Conservation (phyloP, 2,888 invertebrate genomes). For the Eutolmus rufibarbis region DNA sequence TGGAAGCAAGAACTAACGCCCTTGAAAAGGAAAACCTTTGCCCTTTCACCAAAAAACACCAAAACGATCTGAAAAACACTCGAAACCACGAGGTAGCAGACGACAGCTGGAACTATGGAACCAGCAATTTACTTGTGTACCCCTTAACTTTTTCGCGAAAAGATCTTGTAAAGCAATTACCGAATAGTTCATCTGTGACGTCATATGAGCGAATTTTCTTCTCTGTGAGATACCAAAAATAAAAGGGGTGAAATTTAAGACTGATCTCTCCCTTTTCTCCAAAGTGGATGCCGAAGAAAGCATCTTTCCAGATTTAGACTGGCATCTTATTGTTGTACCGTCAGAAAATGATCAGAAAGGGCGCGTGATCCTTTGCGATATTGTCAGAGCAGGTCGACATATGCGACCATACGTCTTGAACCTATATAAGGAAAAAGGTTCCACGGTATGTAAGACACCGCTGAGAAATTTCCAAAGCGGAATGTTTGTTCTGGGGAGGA, state of each 20-base stretch:
- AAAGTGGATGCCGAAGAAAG: background rate
- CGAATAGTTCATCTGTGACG: background rate
- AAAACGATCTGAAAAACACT: slow-evolving; percentile 11
- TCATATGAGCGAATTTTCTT: background rate
- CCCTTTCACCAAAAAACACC: background rate
- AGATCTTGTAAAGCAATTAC: background rate
- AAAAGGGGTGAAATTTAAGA: slow-evolving; percentile 19
- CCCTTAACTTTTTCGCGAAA: background rate
- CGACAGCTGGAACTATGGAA: background rate
- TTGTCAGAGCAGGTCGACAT: background rate
- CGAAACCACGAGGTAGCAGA: background rate
- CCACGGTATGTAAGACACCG: background rate
- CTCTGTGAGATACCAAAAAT: background rate
- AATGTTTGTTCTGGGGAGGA: background rate
- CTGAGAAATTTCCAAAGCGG: background rate
- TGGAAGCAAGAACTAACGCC: background rate
- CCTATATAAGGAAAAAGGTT: background rate
- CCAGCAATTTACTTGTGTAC: background rate
- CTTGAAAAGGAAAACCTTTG: background rate
- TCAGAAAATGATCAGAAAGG: background rate
- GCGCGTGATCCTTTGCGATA: background rate
- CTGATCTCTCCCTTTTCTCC: background rate
- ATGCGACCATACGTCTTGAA: background rate
- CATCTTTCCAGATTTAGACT: background rate
- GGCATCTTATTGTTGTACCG: background rate